Evolutionary conservation across 2,113 vertebrate genomes (phyloP).

Genomic region (Stegastes partitus): DNA sequence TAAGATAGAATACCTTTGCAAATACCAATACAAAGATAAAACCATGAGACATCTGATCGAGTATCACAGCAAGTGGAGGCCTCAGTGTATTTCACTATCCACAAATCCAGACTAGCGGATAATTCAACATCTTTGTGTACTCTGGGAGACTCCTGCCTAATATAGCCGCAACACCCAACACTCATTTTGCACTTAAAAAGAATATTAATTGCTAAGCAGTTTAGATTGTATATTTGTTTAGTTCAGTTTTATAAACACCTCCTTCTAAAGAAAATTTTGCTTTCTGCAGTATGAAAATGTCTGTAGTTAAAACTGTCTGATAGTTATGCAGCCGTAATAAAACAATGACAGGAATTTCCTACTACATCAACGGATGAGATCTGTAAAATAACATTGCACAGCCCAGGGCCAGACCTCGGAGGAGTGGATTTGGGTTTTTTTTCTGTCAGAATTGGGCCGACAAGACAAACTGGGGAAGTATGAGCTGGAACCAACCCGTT

Average conservation of each 20-base stretch:
- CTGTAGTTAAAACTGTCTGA: conserved; percentile 10
- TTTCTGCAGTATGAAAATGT: neutral
- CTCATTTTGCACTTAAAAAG: neutral
- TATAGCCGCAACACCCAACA: neutral
- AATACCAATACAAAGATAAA: neutral
- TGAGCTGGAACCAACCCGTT: conserved; percentile 81
- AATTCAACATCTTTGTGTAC: neutral
- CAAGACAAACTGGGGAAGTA: conserved; percentile 55
- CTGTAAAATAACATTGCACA: conserved; percentile 72
- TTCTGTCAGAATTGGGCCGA: conserved; percentile 66
- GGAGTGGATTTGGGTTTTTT: conserved; percentile 3
- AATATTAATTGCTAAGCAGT: neutral
- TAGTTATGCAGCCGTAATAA: conserved; percentile 31
- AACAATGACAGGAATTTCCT: neutral
- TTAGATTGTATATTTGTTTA: conserved; percentile 4
- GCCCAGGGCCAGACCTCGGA: conserved; percentile 60
- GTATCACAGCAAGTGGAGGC: neutral
- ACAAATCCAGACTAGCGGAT: neutral
- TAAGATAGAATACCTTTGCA: neutral
- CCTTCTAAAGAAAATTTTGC: neutral
- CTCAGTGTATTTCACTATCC: neutral
- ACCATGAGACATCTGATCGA: neutral
- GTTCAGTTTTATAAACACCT: neutral
- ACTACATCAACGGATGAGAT: conserved; percentile 51
- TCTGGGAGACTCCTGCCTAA: neutral